phyloP scores from a whole-genome alignment of 2,888 invertebrate species.

The Tetragonula carbonaria region DNA sequence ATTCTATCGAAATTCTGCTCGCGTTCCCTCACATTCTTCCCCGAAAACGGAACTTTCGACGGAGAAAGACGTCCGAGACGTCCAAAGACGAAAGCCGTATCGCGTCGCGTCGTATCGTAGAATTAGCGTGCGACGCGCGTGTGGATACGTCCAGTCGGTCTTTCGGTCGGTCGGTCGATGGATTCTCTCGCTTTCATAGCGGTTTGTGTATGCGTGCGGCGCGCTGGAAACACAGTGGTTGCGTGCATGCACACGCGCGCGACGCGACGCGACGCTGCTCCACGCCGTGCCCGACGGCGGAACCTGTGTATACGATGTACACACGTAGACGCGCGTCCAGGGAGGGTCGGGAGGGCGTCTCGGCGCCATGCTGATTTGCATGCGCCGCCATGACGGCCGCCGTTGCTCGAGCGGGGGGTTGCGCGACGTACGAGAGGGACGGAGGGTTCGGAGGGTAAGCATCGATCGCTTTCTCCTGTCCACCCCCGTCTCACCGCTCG shows the following conservation, averaged over 20 bases:
- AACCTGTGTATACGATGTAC: slow-evolving; percentile 21
- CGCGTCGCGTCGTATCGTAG: too few relatives aligned
- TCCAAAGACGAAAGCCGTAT: too few relatives aligned
- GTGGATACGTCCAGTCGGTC: slow-evolving; percentile 63
- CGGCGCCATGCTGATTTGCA: slow-evolving; percentile 88
- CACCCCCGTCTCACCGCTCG: slow-evolving; percentile 76
- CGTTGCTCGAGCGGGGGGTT: slow-evolving; percentile 76
- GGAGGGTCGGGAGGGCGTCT: slow-evolving; percentile 83
- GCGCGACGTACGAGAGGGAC: slow-evolving; percentile 74
- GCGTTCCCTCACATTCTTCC: not conserved
- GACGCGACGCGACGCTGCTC: slow-evolving; percentile 18
- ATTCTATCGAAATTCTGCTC: not conserved
- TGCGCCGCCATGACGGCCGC: slow-evolving; percentile 86
- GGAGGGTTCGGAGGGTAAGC: slow-evolving; percentile 84
- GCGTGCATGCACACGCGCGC: not conserved
- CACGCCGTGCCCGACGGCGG: slow-evolving; percentile 1
- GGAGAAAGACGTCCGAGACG: not conserved
- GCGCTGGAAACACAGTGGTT: slow-evolving; percentile 39
- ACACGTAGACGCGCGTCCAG: slow-evolving; percentile 58
- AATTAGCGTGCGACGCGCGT: slow-evolving; percentile 22
- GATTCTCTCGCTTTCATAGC: slow-evolving; percentile 80
- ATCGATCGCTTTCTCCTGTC: slow-evolving; percentile 85
- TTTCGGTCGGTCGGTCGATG: slow-evolving; percentile 78
- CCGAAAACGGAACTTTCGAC: not conserved
- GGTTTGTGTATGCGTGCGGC: slow-evolving; percentile 68